Evolutionary conservation across 2,888 invertebrate genomes (phyloP).

Genomic region (Junonia oenone): DNA sequence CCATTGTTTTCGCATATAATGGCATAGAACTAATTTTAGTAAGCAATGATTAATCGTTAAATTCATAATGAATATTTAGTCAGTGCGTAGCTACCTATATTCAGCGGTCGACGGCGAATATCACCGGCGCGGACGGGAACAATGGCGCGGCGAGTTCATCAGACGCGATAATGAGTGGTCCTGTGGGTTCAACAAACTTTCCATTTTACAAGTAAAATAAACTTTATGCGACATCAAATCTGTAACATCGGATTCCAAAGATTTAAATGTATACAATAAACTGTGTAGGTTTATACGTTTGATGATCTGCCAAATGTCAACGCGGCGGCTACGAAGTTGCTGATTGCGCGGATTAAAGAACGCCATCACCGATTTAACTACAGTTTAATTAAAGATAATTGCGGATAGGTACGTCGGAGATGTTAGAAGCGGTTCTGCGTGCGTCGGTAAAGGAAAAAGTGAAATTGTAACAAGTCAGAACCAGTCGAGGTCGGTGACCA

Average conservation of each 20-base stretch:
- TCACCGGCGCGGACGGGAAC: constrained; percentile 50
- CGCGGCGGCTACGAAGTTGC: constrained; percentile 17
- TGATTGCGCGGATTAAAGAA: constrained; percentile 17
- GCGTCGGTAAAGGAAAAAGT: constrained; percentile 57
- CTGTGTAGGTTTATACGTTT: constrained; percentile 43
- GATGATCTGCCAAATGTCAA: constrained; percentile 46
- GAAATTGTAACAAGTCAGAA: constrained; percentile 74
- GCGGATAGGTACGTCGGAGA: constrained; percentile 16
- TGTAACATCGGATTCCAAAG: constrained; percentile 46
- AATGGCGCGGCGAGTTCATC: constrained; percentile 70
- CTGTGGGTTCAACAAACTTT: constrained; percentile 73
- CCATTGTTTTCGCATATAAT: neutral
- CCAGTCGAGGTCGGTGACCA: constrained; percentile 76
- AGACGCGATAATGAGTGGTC: constrained; percentile 73
- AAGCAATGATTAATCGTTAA: neutral
- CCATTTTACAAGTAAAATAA: constrained; percentile 63
- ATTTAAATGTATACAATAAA: constrained; percentile 33
- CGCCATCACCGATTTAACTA: constrained; percentile 7
- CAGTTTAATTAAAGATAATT: constrained; percentile 18
- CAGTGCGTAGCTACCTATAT: constrained; percentile 29
- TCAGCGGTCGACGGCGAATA: constrained; percentile 42
- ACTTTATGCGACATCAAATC: constrained; percentile 53
- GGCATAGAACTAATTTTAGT: neutral
- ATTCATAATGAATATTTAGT: constrained; percentile 20
- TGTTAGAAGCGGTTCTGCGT: constrained; percentile 28